Evolutionary conservation across 1,140 invertebrate genomes (phyloP).

Genomic region (Bombus cullumanus): DNA sequence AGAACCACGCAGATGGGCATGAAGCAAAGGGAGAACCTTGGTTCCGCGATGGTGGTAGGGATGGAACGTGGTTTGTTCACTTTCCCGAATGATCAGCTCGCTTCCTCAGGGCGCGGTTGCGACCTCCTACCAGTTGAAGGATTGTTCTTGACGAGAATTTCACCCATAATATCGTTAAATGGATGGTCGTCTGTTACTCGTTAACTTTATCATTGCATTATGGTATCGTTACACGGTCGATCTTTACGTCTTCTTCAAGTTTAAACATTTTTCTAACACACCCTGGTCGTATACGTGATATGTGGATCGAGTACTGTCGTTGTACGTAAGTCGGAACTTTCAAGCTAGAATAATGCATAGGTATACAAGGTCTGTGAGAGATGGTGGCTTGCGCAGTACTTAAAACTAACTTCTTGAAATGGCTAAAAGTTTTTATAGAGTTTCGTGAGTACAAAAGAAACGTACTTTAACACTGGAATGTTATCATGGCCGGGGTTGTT

Average conservation of each 20-base stretch:
- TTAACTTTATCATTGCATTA: background rate
- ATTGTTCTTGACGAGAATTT: conserved; percentile 63
- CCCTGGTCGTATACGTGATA: background rate
- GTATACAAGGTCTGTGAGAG: conserved; percentile 6
- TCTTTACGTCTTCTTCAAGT: background rate
- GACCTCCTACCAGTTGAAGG: conserved; percentile 72
- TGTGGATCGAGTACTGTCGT: background rate
- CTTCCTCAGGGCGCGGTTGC: conserved; percentile 80
- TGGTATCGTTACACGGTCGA: background rate
- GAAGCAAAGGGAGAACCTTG: conserved; percentile 70
- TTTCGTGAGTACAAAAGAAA: conserved; percentile 22
- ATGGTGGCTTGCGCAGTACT: conserved; percentile 22
- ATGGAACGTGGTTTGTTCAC: conserved; percentile 83
- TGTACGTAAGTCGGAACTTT: conserved; percentile 18
- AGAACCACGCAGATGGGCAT: conserved; percentile 55
- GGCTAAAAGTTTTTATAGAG: conserved; percentile 51
- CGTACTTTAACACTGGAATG: conserved; percentile 39
- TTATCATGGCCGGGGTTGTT: conserved; percentile 42
- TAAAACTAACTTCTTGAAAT: conserved; percentile 39
- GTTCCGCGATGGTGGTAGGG: conserved; percentile 76
- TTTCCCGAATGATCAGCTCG: conserved; percentile 78
- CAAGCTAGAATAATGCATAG: background rate
- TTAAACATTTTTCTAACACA: background rate
- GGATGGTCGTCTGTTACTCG: background rate
- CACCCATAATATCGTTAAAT: conserved; percentile 23